Base-by-base conservation (phyloP, 2,113 vertebrate species). In the Odontophorus gujanensis region DNA sequence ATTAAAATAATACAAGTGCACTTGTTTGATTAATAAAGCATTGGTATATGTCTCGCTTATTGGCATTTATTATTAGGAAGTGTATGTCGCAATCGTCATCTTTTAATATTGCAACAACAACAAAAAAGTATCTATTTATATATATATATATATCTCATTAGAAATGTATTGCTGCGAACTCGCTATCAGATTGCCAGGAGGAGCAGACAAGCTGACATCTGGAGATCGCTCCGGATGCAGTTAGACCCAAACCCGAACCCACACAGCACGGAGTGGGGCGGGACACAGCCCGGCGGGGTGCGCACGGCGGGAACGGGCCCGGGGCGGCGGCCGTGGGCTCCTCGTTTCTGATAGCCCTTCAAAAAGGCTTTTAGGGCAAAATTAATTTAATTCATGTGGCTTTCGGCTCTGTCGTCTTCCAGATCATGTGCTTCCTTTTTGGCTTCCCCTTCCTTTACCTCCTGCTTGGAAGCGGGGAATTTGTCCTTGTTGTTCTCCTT, bases 401-500 rank as follows among this genome's bases (percentile, higher is more conserved):
- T 95, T 90, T 97, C 96, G 13, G 57, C 84, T 97, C 90, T 85
- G 66, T 97, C 97, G 96, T 97, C 97, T 89, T 98, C 96, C 91
- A 97, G 94, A 84, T 97, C 96, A 80, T 93, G 96, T 90, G 90
- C 93, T 97, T 98, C 98, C 92, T 97, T 98, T 95, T 98, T 97
- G 69, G 96, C 94, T 47, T 97, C 97, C 63, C 93, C 97, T 69
- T 98, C 98, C 93, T 98, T 98, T 32, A 85, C 97, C 91, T 98
- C 98, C 34, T 97, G 98, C 72, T 97, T 96, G 89, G 98, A 98
- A 89, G 97, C 85, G 9, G 98, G 98, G 92, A 98, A 98, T 95
- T 98, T 98, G 94, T 98, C 98, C 93, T 98, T 98, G 97, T 98
- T 98, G 97, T 98, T 98, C 83, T 98, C 98, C 81, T 98, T 98